These are phyloP conservation scores for Pterobdella sp. DNA, from an alignment of 2,888 invertebrate species.

Conservation along the genomic window DNA sequence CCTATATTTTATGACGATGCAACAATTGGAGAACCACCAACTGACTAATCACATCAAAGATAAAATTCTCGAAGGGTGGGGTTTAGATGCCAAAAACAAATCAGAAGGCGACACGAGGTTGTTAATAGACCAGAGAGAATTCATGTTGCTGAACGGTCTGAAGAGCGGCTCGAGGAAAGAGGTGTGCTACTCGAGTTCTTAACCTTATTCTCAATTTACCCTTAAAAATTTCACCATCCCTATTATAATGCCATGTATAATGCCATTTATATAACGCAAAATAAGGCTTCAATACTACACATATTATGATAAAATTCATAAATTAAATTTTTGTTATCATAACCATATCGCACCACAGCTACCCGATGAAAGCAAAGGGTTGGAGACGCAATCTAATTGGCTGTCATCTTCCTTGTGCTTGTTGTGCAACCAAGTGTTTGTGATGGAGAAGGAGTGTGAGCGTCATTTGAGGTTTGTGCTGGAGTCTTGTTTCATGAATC, in stretches of 20 bases:
- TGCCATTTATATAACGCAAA: background rate
- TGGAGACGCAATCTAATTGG: background rate
- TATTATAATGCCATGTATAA: background rate
- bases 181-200: background rate
- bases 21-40: slow-evolving; percentile 39
- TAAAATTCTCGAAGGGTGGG: slow-evolving; percentile 32
- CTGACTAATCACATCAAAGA: slow-evolving; percentile 43
- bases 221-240: background rate
- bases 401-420: slow-evolving; percentile 66
- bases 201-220: background rate
- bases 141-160: slow-evolving; percentile 36
- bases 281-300: background rate
- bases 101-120: slow-evolving; percentile 39
- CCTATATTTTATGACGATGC: slow-evolving; percentile 56
- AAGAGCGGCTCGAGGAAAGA: slow-evolving; percentile 18
- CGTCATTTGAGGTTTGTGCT: slow-evolving; percentile 63
- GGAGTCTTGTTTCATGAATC: background rate
- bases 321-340: background rate
- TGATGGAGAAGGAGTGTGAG: slow-evolving; percentile 94
- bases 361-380: background rate
- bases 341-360: background rate
- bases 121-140: slow-evolving; percentile 35
- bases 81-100: slow-evolving; percentile 17
- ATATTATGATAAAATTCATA: background rate
- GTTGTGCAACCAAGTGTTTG: slow-evolving; percentile 90